Evolutionary conservation across 2,888 invertebrate species (phyloP).

Genomic region (Nowickia ferox): DNA sequence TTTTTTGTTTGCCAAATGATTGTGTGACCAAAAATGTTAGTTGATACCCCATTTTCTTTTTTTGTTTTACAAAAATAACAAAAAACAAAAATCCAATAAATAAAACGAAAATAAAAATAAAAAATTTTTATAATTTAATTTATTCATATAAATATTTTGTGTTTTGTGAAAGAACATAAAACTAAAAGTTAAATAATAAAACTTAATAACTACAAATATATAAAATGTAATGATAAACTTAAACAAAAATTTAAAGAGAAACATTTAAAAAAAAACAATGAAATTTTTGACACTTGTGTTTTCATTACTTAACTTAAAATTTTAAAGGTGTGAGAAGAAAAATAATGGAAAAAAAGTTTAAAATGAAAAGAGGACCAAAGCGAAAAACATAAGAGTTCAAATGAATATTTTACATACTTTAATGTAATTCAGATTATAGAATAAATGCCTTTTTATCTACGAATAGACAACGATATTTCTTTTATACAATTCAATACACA

Average conservation of each 20-base stretch:
- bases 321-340: conserved; percentile 9
- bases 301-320: conserved; percentile 44
- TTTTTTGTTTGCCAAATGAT: conserved; percentile 69
- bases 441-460: conserved; percentile 69
- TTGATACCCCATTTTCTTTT: conserved; percentile 70
- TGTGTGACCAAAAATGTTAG: conserved; percentile 68
- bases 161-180: conserved; percentile 61
- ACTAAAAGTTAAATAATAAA: conserved; percentile 63
- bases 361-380: background rate
- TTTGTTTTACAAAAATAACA: conserved; percentile 47
- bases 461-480: conserved; percentile 39
- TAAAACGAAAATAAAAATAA: conserved; percentile 46
- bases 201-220: conserved; percentile 61
- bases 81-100: conserved; percentile 30
- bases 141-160: conserved; percentile 61
- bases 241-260: conserved; percentile 58
- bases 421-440: conserved; percentile 39
- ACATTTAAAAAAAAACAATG: conserved; percentile 51
- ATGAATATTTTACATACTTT: background rate
- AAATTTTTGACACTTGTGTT: conserved; percentile 20
- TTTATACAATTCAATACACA: conserved; percentile 61
- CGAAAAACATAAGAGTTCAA: conserved; percentile 11
- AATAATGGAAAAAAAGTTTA: background rate
- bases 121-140: conserved; percentile 43
- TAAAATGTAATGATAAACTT: conserved; percentile 61